Conservation (phyloP, 2,113 vertebrate species). For the Montifringilla adamsi region DNA sequence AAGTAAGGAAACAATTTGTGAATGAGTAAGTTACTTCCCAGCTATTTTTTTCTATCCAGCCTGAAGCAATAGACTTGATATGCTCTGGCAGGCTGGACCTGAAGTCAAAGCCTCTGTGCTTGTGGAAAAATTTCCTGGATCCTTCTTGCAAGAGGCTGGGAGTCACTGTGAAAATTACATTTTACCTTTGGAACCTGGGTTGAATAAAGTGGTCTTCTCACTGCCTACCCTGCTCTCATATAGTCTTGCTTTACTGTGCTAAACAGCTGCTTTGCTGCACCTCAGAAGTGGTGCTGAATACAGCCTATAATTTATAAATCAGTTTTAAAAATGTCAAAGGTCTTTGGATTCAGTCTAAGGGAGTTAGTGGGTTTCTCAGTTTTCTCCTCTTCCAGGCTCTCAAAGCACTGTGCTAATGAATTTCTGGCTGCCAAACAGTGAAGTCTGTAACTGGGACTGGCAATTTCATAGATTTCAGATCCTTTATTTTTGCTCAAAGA, state of each 20-base stretch:
- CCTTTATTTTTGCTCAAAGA: background rate
- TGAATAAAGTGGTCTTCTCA: background rate
- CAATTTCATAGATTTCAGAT: background rate
- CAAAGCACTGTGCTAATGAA: background rate
- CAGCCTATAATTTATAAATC: conserved; percentile 26
- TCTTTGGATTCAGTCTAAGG: background rate
- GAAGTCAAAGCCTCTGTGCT: background rate
- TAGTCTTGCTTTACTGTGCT: background rate
- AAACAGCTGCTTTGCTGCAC: background rate
- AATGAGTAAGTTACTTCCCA: conserved; percentile 31
- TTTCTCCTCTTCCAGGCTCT: background rate
- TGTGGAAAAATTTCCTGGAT: conserved; percentile 23
- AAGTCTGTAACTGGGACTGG: background rate
- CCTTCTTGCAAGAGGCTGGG: background rate
- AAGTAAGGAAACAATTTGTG: conserved; percentile 28
- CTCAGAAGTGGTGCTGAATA: background rate
- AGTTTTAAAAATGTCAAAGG: background rate
- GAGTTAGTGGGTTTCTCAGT: background rate
- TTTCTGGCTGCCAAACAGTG: background rate
- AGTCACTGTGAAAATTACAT: background rate
- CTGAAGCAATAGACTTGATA: conserved; percentile 23
- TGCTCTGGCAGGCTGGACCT: background rate
- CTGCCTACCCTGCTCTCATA: background rate
- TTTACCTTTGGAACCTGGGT: background rate
- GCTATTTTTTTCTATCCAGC: background rate